phyloP scores from a whole-genome alignment of 2,888 invertebrate genomes.

The Athrips mouffetella region DNA sequence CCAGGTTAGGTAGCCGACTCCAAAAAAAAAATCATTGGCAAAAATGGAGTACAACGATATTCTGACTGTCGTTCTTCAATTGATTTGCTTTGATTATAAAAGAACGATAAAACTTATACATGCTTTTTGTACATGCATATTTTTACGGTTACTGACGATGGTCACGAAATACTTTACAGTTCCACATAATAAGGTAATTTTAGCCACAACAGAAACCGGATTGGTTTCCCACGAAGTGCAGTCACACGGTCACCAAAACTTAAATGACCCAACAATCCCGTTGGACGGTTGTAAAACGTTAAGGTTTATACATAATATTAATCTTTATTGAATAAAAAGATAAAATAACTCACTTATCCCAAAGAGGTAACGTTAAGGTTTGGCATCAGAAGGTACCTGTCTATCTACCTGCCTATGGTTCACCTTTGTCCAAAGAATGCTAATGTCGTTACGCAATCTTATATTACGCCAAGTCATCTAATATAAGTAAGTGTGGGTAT shows the following conservation, averaged over 20 bases:
- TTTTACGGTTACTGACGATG: not conserved
- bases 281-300: constrained; percentile 3
- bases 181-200: too few species aligned
- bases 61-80: too few species aligned
- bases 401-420: not conserved
- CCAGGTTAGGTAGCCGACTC: too few species aligned
- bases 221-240: constrained; percentile 13
- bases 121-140: not conserved
- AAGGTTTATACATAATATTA: constrained; percentile 10
- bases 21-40: too few species aligned
- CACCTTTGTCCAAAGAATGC: constrained; percentile 11
- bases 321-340: constrained; percentile 12
- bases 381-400: not conserved
- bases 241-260: constrained; percentile 7
- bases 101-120: too few species aligned
- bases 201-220: constrained; percentile 13
- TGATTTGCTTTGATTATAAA: too few species aligned
- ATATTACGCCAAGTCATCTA: constrained; percentile 5
- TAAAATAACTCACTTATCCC: not conserved
- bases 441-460: not conserved
- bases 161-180: not conserved
- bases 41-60: too few species aligned
- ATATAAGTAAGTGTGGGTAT: not conserved
- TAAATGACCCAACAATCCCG: constrained; percentile 10
- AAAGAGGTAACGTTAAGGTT: constrained; percentile 7